Percentiles rank a stretch among this genome's conserved stretches.
phyloP scores from a whole-genome alignment of 1,140 invertebrate genomes.

The Thalassaphorura encarpata region DNA sequence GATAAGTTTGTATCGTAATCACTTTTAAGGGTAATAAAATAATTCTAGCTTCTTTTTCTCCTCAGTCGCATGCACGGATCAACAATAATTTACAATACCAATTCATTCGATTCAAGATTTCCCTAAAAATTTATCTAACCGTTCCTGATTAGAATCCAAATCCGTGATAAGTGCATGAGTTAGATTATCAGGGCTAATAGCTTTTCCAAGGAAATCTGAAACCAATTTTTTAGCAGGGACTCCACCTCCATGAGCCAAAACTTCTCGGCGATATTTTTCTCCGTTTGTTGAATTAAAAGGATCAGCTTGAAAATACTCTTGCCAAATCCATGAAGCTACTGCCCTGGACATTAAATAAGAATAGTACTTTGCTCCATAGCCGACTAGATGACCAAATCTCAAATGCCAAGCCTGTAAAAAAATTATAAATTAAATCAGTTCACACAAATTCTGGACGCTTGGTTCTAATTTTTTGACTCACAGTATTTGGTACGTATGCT shows the following conservation, averaged over 20 bases:
- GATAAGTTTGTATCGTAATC: too few relatives aligned
- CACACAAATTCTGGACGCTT: neutral
- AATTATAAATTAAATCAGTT: neutral
- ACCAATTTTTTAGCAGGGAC: constrained; percentile 62
- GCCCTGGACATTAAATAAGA: constrained; percentile 91
- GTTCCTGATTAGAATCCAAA: constrained; percentile 36
- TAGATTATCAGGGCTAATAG: constrained; percentile 50
- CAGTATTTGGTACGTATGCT: constrained; percentile 76
- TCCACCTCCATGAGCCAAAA: constrained; percentile 80
- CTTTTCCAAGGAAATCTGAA: constrained; percentile 56
- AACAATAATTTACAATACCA: too few relatives aligned
- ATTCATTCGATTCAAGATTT: neutral
- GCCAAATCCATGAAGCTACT: constrained; percentile 88
- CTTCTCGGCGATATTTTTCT: constrained; percentile 61
- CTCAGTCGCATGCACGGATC: too few relatives aligned
- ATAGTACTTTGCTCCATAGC: constrained; percentile 98
- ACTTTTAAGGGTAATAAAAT: too few relatives aligned
- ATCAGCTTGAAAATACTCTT: constrained; percentile 65
- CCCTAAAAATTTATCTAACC: constrained; percentile 16
- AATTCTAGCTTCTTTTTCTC: too few relatives aligned
- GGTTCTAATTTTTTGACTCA: constrained; percentile 38
- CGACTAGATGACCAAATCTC: constrained; percentile 90
- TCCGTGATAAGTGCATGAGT: constrained; percentile 44
- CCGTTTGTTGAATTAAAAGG: constrained; percentile 68
- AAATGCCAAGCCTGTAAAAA: constrained; percentile 76